Evolutionary conservation across 1,140 invertebrate genomes (phyloP), one percentile per base, ranked within the genome.

Genomic region (Catajapyx aquilonaris): DNA sequence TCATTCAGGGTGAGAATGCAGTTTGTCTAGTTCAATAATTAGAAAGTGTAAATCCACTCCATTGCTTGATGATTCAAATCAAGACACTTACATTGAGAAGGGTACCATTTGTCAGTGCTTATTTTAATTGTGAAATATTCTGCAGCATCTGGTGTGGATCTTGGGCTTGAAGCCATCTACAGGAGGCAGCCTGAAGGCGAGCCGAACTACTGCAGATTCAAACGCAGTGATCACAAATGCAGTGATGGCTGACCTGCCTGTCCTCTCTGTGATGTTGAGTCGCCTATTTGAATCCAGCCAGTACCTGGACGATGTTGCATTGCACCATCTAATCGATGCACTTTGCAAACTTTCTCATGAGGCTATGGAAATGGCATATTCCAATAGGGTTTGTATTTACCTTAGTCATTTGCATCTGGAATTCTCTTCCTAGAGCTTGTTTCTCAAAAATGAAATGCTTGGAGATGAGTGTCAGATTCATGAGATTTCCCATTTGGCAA

Each of bases 301-400:
- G 54, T 78, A 83, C 56, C 63, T 96, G 31, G 83, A 94, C 54
- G 88, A 96, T 54, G 86, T 88, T 2, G 85, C 88, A 2, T 60
- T 98, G 0, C 87, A 96, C 57, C 87, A 97, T 60, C 61, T 98
- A 2, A 91, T 97, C 36, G 90, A 96, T 60, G 91, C 93, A 4
- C 62, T 98, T 0, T 94, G 90, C 51, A 93, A 94, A 60, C 60
- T 97, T 4, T 94, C 87, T 2, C 76, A 87, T 44, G 93, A 98
- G 58, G 85, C 91, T 16, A 94, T 96, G 86, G 91, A 96, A 50
- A 60, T 96, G 19, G 88, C 88, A 0, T 93, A 88, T 61, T 81
- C 81, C 10, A 95, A 94, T 59, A 68, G 87, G 50, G 78, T 83
- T 57, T 63, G 59, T 50, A 33, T 30, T 19, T 33, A 41, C 35